Evolutionary conservation across 2,888 invertebrate genomes (phyloP).

Genomic region (Drosophila rellima): DNA sequence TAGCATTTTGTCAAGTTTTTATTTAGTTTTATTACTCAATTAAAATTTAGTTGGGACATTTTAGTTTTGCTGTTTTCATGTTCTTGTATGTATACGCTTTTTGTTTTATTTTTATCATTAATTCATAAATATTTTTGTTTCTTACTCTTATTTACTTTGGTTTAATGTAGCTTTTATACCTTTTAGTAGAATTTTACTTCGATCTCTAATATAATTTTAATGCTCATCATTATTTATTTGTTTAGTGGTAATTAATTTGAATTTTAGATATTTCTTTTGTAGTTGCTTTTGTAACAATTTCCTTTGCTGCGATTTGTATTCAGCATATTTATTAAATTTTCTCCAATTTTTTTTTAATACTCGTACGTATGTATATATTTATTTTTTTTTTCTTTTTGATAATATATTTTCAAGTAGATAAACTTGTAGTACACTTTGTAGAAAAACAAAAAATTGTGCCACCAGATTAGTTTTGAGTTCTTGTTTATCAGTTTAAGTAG

Average conservation of each 20-base stretch:
- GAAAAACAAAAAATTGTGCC: slow-evolving; percentile 79
- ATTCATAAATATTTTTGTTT: slow-evolving; percentile 49
- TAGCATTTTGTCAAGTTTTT: slow-evolving; percentile 64
- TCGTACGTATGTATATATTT: slow-evolving; percentile 46
- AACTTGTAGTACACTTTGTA: slow-evolving; percentile 77
- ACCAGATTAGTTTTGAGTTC: slow-evolving; percentile 72
- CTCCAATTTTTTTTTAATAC: slow-evolving; percentile 58
- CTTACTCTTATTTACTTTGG: slow-evolving; percentile 55
- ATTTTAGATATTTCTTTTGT: slow-evolving; percentile 68
- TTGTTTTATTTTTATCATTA: slow-evolving; percentile 33
- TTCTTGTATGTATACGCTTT: slow-evolving; percentile 45
- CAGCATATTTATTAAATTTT: slow-evolving; percentile 41
- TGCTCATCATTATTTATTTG: slow-evolving; percentile 52
- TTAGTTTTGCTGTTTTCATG: slow-evolving; percentile 43
- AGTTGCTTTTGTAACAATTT: slow-evolving; percentile 60
- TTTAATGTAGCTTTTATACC: slow-evolving; percentile 61
- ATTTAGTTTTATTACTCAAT: slow-evolving; percentile 78
- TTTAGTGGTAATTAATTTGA: slow-evolving; percentile 71
- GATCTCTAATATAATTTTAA: slow-evolving; percentile 74
- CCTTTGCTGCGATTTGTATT: slow-evolving; percentile 35
- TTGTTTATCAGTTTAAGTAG: slow-evolving; percentile 62
- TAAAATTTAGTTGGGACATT: slow-evolving; percentile 81
- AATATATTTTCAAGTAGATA: slow-evolving; percentile 71
- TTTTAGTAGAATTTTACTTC: slow-evolving; percentile 69
- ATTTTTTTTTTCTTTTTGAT: slow-evolving; percentile 46